A percentile compares a stretch with the other conserved stretches of the same genome.
Conservation (phyloP, 53 echinoderm and acorn worm species). For the Arbacia lixula region DNA sequence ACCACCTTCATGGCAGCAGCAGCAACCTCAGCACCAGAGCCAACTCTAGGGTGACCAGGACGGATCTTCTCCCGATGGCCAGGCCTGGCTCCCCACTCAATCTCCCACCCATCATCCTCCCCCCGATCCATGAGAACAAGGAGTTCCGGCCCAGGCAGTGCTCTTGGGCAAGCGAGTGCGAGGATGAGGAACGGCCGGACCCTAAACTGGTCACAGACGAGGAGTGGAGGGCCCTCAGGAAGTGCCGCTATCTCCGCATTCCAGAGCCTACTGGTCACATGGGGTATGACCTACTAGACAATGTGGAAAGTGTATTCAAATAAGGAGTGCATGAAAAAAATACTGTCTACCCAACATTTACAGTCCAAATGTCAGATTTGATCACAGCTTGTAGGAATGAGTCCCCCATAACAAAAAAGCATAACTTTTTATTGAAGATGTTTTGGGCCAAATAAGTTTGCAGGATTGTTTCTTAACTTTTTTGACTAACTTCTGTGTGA, state of each 20-base stretch:
- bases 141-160: slow-evolving; percentile 8
- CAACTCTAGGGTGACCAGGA: not conserved
- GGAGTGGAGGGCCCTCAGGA: slow-evolving; percentile 86
- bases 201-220: slow-evolving; percentile 63
- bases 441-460: too few relatives aligned
- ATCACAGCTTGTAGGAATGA: not conserved
- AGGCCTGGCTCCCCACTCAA: slow-evolving; percentile 30
- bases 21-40: not conserved
- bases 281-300: not conserved
- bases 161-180: not conserved
- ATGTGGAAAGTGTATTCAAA: slow-evolving; percentile 20
- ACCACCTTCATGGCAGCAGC: slow-evolving; percentile 3
- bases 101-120: slow-evolving; percentile 64
- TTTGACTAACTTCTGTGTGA: too few relatives aligned
- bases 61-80: not conserved
- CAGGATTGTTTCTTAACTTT: too few relatives aligned
- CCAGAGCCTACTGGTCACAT: slow-evolving; percentile 13
- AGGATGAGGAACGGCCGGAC: not conserved
- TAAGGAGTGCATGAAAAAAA: not conserved
- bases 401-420: too few relatives aligned
- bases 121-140: slow-evolving; percentile 52
- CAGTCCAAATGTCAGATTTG: too few relatives aligned
- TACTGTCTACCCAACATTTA: not conserved
- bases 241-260: slow-evolving; percentile 83
- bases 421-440: too few relatives aligned